Percentiles rank a stretch among this genome's conserved stretches.
These are phyloP conservation scores for Lamproptera curius DNA, from an alignment of 2,888 invertebrate genomes.

Conservation along the genomic window DNA sequence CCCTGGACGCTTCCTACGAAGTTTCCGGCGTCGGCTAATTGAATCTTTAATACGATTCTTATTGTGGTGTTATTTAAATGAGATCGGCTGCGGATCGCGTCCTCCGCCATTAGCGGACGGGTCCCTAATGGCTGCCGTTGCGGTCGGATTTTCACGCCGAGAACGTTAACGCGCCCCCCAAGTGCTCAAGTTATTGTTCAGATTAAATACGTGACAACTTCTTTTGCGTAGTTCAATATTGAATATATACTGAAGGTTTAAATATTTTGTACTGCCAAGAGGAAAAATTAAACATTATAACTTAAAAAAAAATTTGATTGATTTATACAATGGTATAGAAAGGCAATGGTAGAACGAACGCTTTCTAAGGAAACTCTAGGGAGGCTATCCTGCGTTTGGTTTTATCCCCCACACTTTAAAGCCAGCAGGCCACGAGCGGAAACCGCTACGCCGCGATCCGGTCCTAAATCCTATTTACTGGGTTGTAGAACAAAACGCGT, in stretches of 20 bases:
- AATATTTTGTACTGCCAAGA: no score
- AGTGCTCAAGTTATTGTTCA: no score
- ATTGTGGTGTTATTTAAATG: slow-evolving; percentile 50
- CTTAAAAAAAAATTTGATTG: no score
- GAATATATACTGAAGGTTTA: no score
- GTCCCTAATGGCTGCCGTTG: slow-evolving; percentile 11
- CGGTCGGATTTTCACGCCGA: background rate
- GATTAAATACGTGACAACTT: no score
- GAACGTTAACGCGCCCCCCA: no score
- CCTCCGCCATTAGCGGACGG: slow-evolving; percentile 17
- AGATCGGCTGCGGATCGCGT: slow-evolving; percentile 29
- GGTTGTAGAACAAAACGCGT: slow-evolving; percentile 35
- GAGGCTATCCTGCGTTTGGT: no score
- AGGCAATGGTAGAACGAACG: no score
- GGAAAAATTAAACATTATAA: no score
- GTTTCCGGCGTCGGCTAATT: slow-evolving; percentile 44
- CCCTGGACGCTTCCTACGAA: slow-evolving; percentile 34
- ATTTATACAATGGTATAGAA: no score
- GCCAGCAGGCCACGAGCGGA: slow-evolving; percentile 41
- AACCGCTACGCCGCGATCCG: slow-evolving; percentile 33
- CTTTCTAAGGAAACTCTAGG: no score
- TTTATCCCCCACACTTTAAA: slow-evolving; percentile 20
- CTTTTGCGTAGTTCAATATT: no score
- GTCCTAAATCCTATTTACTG: slow-evolving; percentile 42
- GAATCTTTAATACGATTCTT: slow-evolving; percentile 47